Evolutionary conservation across 2,113 vertebrate species (phyloP).

Genomic region (Forbesichthys papilliferus): DNA sequence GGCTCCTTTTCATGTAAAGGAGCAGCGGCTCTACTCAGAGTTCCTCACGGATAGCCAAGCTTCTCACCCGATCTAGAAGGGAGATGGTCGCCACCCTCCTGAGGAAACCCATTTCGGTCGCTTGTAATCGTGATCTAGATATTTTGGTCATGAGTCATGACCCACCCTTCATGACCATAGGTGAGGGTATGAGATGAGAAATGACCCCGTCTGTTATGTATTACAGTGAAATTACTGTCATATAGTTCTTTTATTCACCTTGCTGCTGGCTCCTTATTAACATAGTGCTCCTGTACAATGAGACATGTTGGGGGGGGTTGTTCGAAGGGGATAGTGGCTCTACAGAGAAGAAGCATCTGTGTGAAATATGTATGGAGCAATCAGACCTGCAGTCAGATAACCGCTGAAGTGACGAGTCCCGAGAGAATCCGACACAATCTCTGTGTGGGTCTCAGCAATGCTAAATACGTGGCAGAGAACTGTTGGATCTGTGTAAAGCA

Average conservation of each 20-base stretch:
- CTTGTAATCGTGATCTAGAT: too few species aligned
- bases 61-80: too few species aligned
- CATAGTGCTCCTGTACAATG: not conserved
- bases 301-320: too few species aligned
- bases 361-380: slow-evolving; percentile 61
- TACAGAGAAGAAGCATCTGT: slow-evolving; percentile 38
- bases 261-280: not conserved
- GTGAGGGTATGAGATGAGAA: too few species aligned
- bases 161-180: too few species aligned
- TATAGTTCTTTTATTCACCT: not conserved
- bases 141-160: too few species aligned
- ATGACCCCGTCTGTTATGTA: not conserved
- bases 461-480: not conserved
- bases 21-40: too few species aligned
- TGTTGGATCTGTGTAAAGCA: not conserved
- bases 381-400: slow-evolving; percentile 29
- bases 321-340: slow-evolving; percentile 37
- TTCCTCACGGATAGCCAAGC: too few species aligned
- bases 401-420: slow-evolving; percentile 29
- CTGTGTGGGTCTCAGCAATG: slow-evolving; percentile 1
- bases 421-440: slow-evolving; percentile 19
- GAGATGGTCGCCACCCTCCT: too few species aligned
- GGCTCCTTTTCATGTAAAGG: too few species aligned
- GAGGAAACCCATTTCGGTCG: too few species aligned
- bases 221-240: not conserved